phyloP scores from a whole-genome alignment of 2,888 invertebrate species.

The Oscheius onirici region DNA sequence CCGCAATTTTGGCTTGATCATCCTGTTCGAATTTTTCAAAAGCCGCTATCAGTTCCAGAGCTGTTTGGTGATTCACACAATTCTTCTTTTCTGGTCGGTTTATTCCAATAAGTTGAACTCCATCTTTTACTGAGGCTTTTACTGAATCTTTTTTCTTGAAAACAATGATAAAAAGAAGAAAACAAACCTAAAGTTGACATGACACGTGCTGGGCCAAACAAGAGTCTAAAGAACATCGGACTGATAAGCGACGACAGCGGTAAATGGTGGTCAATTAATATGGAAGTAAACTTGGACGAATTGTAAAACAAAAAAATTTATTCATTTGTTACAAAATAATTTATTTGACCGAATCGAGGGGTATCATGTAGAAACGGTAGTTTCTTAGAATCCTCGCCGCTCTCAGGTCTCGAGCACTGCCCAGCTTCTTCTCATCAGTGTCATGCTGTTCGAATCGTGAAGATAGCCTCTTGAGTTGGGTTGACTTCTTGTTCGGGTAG shows the following conservation, averaged over 20 bases:
- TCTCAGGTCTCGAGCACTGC: no score
- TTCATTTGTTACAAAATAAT: no score
- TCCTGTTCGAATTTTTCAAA: conserved; percentile 85
- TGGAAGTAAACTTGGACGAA: no score
- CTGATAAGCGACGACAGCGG: conserved; percentile 1
- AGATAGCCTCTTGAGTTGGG: no score
- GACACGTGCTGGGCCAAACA: background rate
- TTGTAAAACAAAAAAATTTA: no score
- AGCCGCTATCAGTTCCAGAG: conserved; percentile 77
- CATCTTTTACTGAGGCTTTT: conserved; percentile 27
- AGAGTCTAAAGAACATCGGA: conserved; percentile 26
- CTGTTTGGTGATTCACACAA: conserved; percentile 79
- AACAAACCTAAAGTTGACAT: conserved; percentile 21
- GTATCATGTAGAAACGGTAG: no score
- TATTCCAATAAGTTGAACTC: conserved; percentile 79
- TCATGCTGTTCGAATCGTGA: no score
- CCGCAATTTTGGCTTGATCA: conserved; percentile 79
- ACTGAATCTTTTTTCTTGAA: conserved; percentile 16
- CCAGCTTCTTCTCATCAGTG: no score
- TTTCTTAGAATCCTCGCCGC: no score
- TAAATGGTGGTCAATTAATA: no score
- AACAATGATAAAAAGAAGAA: background rate
- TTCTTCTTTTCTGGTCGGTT: conserved; percentile 86
- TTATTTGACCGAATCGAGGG: no score
- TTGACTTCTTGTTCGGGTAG: no score